Base-by-base conservation (phyloP, 2,888 invertebrate genomes). In the Pyrrhia umbra region DNA sequence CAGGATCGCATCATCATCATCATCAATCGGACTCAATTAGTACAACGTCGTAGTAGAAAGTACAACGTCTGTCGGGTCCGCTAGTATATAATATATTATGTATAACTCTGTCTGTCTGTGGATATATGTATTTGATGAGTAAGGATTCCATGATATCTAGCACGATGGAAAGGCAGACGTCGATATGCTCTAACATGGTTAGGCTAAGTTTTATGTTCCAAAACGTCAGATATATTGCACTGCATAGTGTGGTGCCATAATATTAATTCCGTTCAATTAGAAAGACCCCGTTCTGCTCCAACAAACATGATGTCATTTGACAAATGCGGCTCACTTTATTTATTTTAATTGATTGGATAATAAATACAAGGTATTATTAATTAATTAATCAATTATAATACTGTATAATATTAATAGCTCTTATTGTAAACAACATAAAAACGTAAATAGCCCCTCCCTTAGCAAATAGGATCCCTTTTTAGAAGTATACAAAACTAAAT, bases 271-370 rank as follows among this genome's bases (percentile, higher is more conserved):
- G 64, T 65, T 74, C 87, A 90, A 90, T 88, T 86, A 88, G 58
- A 65, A 61, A 67, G 72, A 68, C 77, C 75, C 42, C 42, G 63
- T 45, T 69, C 78, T 75, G 73, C 75, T 77, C 56, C 72, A 70
- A 66, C 79, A 47, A 52, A 51, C 67, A 82, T 92, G 90, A 90
- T 89, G 88, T 91, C 92, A 91, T 79, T 75, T 51, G 50, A 69
- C 75, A 77, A 77, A 72, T 45, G 43, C 25, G 25, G 40, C 20
- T 40, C 39, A 27, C 25, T 68, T 66, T 81, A 65, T 73, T 58
- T 63, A 57, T 64, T 27, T 68, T 72, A 50, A 59, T 68, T 68
- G 52, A 43, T 64, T 43, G 43, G 13, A 21, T 58, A 55, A 40
- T 69, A 49, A 75, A 37, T 52, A 51, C 13, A 25, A 16, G 16